Base-by-base conservation (phyloP, 1,140 invertebrate genomes). In the Apis florea region DNA sequence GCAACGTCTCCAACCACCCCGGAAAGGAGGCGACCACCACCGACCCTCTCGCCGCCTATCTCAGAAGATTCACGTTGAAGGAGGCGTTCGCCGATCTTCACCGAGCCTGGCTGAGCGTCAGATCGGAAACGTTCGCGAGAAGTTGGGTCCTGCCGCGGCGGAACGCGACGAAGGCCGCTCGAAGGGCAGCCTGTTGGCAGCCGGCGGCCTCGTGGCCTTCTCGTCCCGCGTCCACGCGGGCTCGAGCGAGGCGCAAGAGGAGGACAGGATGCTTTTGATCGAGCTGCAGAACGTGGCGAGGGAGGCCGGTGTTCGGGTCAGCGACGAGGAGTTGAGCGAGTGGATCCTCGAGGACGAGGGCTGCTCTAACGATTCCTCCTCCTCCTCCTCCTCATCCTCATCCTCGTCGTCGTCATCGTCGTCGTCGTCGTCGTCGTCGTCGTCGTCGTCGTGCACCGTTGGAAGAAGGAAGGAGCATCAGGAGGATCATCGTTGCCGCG, bases 61-160 rank as follows among this genome's bases (percentile, higher is more conserved):
- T 95, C 15, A 88, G 78, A 15, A 87, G 84, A 24, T 94, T 94
- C 79, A 93, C 92, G 0, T 80, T 95, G 51, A 94, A 94, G 73
- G 94, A 94, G 63, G 94, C 94, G 0, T 95, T 95, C 63, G 93
- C 93, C 10, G 90, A 94, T 51, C 85, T 95, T 0, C 94, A 95
- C 83, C 87, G 92, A 40, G 93, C 94, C 0, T 95, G 94, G 94
- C 83, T 95, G 13, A 91, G 87, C 53, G 89, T 95, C 13, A 87
- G 94, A 0, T 92, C 94, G 1, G 93, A 93, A 24, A 94, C 93
- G 0, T 94, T 94, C 66, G 85, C 85, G 19, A 88, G 92, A 12
- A 93, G 93, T 58, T 94, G 93, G 93, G 87, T 88, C 2, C 69
- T 90, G 0, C 71, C 91, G 3, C 87, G 89, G 12, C n/a, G n/a